Conservation (phyloP, 2,113 vertebrate genomes). For the Benitochromis conjunctus region DNA sequence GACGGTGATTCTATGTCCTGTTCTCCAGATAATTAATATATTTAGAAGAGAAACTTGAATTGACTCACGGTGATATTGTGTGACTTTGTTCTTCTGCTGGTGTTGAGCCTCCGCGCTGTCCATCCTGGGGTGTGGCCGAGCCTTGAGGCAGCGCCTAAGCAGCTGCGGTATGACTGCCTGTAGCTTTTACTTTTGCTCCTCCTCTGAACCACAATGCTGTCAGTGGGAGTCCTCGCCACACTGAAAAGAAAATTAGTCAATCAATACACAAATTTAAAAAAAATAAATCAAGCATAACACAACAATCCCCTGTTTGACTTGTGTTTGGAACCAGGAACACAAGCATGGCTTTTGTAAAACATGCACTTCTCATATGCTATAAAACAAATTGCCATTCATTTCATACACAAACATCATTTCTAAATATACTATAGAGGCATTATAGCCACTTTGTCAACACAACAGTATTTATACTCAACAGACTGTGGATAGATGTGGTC, state of each 20-base stretch:
- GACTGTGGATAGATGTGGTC: neutral
- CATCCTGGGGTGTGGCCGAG: constrained; percentile 23
- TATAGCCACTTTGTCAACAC: neutral
- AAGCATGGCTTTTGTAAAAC: neutral
- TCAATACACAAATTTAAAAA: neutral
- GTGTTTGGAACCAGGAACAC: neutral
- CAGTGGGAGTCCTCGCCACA: constrained; percentile 14
- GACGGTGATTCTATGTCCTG: neutral
- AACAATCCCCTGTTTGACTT: neutral
- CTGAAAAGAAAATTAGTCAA: neutral
- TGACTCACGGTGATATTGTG: constrained; percentile 35
- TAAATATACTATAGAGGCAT: neutral
- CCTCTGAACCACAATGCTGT: neutral
- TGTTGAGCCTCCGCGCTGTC: constrained; percentile 31
- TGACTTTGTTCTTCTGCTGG: constrained; percentile 31
- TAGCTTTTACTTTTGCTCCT: constrained; percentile 46
- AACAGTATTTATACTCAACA: neutral
- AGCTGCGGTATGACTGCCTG: constrained; percentile 48
- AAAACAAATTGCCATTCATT: neutral
- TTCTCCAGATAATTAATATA: neutral
- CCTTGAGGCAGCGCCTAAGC: constrained; percentile 20
- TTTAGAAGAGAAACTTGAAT: neutral
- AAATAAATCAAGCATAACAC: neutral
- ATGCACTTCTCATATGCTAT: neutral
- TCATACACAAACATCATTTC: neutral